Evolutionary conservation across 2,888 invertebrate species (phyloP).

Genomic region (Aphodius sticticus): DNA sequence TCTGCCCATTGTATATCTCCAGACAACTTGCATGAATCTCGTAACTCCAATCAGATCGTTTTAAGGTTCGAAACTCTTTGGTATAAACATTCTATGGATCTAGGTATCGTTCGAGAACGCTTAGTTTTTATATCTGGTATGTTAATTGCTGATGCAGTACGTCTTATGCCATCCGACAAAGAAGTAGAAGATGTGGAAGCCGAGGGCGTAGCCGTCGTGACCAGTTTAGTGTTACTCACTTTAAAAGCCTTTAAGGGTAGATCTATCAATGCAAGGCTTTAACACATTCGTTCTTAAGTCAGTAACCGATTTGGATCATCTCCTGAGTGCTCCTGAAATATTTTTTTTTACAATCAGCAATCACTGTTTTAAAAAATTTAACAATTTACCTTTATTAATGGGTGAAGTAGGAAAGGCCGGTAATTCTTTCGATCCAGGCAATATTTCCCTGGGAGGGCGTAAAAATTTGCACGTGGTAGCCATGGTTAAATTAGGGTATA

Average conservation of each 20-base stretch:
- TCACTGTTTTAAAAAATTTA: neutral
- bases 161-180: neutral
- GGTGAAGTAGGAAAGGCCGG: neutral
- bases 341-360: neutral
- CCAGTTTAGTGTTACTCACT: neutral
- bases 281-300: neutral
- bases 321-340: neutral
- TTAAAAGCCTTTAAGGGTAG: slow-evolving; percentile 62
- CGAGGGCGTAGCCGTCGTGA: neutral
- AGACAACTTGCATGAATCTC: slow-evolving; percentile 69
- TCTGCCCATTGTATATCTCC: slow-evolving; percentile 76
- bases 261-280: too few species aligned
- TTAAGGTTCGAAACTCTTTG: slow-evolving; percentile 73
- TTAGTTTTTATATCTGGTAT: slow-evolving; percentile 57
- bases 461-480: neutral
- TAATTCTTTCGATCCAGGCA: neutral
- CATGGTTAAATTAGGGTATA: too few species aligned
- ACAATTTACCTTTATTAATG: neutral
- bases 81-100: slow-evolving; percentile 82
- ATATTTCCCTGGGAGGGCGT: neutral
- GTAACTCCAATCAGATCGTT: slow-evolving; percentile 79
- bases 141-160: neutral
- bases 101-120: slow-evolving; percentile 67
- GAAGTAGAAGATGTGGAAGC: too few species aligned
- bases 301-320: slow-evolving; percentile 4